Evolutionary conservation across 2,888 invertebrate species (phyloP).

Genomic region (Andrena marginata): DNA sequence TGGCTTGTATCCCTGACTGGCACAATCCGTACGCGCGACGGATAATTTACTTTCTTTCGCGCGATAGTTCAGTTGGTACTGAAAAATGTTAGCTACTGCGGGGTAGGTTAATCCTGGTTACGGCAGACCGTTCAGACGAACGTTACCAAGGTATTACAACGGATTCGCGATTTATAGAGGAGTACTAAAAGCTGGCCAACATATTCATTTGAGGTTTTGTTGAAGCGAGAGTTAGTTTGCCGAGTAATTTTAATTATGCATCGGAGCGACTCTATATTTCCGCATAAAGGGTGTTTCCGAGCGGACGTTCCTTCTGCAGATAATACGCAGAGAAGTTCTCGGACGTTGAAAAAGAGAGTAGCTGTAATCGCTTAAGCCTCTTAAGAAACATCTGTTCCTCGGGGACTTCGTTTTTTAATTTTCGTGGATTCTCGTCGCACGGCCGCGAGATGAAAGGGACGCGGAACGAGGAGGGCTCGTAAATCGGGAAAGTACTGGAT

Average conservation of each 20-base stretch:
- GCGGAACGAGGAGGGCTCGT: background rate
- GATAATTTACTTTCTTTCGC: background rate
- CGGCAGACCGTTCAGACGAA: too few species aligned
- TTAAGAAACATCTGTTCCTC: slow-evolving; percentile 42
- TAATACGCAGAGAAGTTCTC: slow-evolving; percentile 18
- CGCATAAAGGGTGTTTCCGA: background rate
- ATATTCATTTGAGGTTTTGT: too few species aligned
- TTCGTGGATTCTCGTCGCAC: slow-evolving; percentile 1
- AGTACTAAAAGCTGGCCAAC: too few species aligned
- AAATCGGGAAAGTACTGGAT: background rate
- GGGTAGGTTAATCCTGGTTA: too few species aligned
- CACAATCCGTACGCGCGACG: background rate
- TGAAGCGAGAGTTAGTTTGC: too few species aligned
- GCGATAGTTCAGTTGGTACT: background rate
- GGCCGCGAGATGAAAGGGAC: background rate
- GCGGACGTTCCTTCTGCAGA: background rate
- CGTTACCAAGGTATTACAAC: too few species aligned
- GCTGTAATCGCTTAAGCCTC: slow-evolving; percentile 40
- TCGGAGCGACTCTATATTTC: background rate
- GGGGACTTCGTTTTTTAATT: slow-evolving; percentile 7
- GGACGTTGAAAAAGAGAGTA: background rate
- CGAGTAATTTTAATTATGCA: background rate
- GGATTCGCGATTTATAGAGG: too few species aligned
- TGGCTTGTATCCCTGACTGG: slow-evolving; percentile 16
- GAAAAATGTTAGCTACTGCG: too few species aligned